phyloP scores from a whole-genome alignment of 2,888 invertebrate genomes.

The Drosophila subsilvestris region DNA sequence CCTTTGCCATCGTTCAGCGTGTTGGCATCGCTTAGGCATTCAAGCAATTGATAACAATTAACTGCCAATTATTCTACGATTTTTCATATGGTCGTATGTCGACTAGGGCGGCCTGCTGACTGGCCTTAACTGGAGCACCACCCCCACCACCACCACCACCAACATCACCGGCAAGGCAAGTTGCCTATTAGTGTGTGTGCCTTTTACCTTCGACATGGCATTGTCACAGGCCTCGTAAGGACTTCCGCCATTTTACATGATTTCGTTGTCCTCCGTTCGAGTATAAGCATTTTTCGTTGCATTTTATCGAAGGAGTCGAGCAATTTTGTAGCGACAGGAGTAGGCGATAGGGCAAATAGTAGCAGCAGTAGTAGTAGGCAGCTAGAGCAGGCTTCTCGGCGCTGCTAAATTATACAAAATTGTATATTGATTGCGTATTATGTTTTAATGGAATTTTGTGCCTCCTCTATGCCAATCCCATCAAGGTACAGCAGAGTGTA shows the following conservation, averaged over 20 bases:
- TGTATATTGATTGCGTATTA: not conserved
- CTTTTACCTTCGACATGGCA: not conserved
- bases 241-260: not conserved
- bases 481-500: conserved; percentile 5
- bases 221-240: conserved; percentile 4
- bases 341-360: too few relatives aligned
- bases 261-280: conserved; percentile 11
- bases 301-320: not conserved
- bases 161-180: too few relatives aligned
- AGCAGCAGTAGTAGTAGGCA: not conserved
- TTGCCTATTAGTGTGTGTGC: too few relatives aligned
- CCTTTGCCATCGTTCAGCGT: not conserved
- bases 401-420: not conserved
- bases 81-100: conserved; percentile 54
- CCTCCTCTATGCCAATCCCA: not conserved
- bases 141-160: not conserved
- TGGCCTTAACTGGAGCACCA: not conserved
- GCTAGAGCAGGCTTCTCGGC: not conserved
- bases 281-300: conserved; percentile 6
- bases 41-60: conserved; percentile 81
- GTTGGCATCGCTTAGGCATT: conserved; percentile 35
- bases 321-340: not conserved
- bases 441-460: conserved; percentile 3
- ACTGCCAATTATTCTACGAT: conserved; percentile 80
- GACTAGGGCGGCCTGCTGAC: not conserved